phyloP scores from a whole-genome alignment of 2,113 vertebrate species.

The Phaethon lepturus region DNA sequence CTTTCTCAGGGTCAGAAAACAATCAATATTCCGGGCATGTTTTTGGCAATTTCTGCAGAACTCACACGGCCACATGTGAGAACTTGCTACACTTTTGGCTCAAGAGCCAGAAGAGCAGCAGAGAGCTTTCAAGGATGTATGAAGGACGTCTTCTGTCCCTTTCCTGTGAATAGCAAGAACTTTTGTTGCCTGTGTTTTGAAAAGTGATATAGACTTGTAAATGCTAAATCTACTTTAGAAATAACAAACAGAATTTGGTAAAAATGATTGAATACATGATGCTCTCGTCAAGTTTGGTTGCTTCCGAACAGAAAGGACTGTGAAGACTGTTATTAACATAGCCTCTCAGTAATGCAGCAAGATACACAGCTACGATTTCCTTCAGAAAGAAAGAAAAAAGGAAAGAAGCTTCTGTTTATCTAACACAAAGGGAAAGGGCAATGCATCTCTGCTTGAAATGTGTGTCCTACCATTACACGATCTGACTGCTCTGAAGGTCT shows the following conservation, averaged over 20 bases:
- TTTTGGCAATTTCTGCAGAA: not conserved
- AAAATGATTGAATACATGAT: not conserved
- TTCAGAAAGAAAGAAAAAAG: not conserved
- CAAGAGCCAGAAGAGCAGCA: not conserved
- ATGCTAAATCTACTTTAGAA: not conserved
- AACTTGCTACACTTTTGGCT: not conserved
- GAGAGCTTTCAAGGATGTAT: not conserved
- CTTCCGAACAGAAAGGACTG: not conserved
- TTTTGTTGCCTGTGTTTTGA: not conserved
- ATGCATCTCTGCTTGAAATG: not conserved
- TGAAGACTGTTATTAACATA: not conserved
- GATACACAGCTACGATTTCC: not conserved
- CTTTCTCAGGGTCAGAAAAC: not conserved
- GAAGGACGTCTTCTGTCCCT: not conserved
- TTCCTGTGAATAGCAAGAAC: not conserved
- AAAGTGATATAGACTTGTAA: not conserved
- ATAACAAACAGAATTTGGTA: not conserved
- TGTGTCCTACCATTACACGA: not conserved
- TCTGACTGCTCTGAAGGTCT: not conserved
- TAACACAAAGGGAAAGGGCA: not conserved
- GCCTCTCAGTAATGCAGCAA: not conserved
- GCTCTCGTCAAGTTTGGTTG: conserved; percentile 5
- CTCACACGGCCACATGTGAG: not conserved
- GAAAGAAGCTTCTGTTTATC: not conserved
- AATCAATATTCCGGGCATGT: not conserved